These are phyloP conservation scores for Abrostola triplasia DNA, from an alignment of 2,888 invertebrate genomes.

Conservation along the genomic window DNA sequence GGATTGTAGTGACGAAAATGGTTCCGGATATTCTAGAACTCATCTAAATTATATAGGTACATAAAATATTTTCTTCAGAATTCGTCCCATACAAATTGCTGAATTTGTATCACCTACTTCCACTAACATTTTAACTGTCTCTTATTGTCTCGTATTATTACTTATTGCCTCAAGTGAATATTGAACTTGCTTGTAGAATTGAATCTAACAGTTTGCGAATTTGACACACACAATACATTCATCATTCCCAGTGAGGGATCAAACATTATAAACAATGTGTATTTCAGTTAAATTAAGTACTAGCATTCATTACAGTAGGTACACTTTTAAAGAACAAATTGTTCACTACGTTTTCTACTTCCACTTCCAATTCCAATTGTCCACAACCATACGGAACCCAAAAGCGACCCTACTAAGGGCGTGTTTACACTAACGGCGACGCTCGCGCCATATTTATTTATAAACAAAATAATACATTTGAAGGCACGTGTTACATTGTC, in stretches of 20 bases:
- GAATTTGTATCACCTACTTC: too few relatives aligned
- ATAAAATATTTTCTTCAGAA: neutral
- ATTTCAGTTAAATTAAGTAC: too few relatives aligned
- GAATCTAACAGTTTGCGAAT: too few relatives aligned
- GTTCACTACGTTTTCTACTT: neutral
- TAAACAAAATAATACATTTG: conserved; percentile 75
- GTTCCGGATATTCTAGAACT: conserved; percentile 31
- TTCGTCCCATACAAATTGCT: neutral
- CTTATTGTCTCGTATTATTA: too few relatives aligned
- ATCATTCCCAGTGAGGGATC: too few relatives aligned
- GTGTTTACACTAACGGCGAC: conserved; percentile 76
- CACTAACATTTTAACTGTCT: too few relatives aligned
- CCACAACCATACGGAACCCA: conserved; percentile 41
- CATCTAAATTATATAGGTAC: neutral
- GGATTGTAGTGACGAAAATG: neutral
- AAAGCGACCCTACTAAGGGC: conserved; percentile 71
- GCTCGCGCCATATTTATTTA: conserved; percentile 83
- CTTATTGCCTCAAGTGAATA: too few relatives aligned
- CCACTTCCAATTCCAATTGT: neutral
- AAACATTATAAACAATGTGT: too few relatives aligned
- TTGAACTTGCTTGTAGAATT: too few relatives aligned
- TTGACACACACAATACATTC: too few relatives aligned
- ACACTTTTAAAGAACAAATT: neutral
- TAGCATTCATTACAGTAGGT: too few relatives aligned
- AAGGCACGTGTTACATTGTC: conserved; percentile 81